Conservation (phyloP, 1,140 invertebrate genomes). For the Limonius californicus region DNA sequence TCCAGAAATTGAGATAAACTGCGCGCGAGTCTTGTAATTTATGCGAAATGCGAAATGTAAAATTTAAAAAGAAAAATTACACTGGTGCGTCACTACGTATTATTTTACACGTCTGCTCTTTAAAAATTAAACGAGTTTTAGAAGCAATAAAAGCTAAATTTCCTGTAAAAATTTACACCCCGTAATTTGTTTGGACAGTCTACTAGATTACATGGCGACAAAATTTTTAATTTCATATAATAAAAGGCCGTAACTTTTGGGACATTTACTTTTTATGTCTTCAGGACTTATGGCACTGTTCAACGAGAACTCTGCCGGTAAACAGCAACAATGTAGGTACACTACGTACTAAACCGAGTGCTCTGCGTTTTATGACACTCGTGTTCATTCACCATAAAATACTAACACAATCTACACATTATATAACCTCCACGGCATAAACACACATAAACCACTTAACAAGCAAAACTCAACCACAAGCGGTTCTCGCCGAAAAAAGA, state of each 20-base stretch:
- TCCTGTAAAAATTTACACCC: neutral
- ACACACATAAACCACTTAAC: neutral
- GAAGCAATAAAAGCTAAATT: constrained; percentile 2
- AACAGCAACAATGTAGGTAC: neutral
- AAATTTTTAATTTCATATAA: neutral
- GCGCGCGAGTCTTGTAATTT: constrained; percentile 23
- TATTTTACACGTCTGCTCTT: constrained; percentile 3
- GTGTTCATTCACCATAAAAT: neutral
- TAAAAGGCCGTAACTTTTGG: neutral
- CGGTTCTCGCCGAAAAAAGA: too few species aligned
- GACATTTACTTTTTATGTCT: neutral
- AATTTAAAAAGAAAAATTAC: constrained; percentile 17
- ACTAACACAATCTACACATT: neutral
- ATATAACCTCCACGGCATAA: neutral
- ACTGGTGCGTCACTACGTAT: constrained; percentile 17
- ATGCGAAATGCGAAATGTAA: constrained; percentile 15
- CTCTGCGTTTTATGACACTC: neutral
- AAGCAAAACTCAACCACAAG: too few species aligned
- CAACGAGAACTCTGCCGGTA: neutral
- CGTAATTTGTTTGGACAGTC: neutral
- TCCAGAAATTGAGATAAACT: constrained; percentile 27
- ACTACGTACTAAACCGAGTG: neutral
- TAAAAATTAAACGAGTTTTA: constrained; percentile 10
- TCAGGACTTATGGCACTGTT: neutral
- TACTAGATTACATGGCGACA: neutral